Conservation (phyloP, 1,140 invertebrate genomes). For the Drosophila quadrilineata region DNA sequence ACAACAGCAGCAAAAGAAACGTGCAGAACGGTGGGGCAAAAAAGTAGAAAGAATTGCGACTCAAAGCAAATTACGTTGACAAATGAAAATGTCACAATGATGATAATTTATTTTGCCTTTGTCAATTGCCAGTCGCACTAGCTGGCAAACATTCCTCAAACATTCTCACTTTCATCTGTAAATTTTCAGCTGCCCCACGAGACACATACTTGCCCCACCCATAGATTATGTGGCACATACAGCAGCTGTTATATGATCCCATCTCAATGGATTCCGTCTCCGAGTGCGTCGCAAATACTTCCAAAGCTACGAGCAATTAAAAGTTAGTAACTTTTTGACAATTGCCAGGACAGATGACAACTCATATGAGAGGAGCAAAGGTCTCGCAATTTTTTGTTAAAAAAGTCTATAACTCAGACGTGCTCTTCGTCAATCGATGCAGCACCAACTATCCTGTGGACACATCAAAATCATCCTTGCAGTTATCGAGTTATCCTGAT, state of each 20-base stretch:
- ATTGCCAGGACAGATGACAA: slow-evolving; percentile 30
- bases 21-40: too few relatives aligned
- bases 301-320: slow-evolving; percentile 58
- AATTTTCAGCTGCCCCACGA: neutral
- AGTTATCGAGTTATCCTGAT: too few relatives aligned
- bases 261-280: too few relatives aligned
- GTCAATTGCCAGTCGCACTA: slow-evolving; percentile 56
- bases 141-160: slow-evolving; percentile 39
- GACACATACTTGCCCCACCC: too few relatives aligned
- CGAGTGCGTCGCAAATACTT: too few relatives aligned
- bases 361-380: neutral
- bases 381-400: too few relatives aligned
- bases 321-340: slow-evolving; percentile 41
- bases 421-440: too few relatives aligned
- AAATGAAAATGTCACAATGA: slow-evolving; percentile 78
- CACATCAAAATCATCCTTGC: too few relatives aligned
- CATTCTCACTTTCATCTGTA: slow-evolving; percentile 63
- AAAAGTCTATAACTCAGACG: too few relatives aligned
- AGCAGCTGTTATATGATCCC: slow-evolving; percentile 28
- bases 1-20: too few relatives aligned
- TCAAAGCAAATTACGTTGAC: slow-evolving; percentile 72
- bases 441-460: too few relatives aligned
- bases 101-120: slow-evolving; percentile 77
- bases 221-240: slow-evolving; percentile 2
- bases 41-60: slow-evolving; percentile 56